Conservation (phyloP, 2,888 invertebrate species). For the Eurois occulta region DNA sequence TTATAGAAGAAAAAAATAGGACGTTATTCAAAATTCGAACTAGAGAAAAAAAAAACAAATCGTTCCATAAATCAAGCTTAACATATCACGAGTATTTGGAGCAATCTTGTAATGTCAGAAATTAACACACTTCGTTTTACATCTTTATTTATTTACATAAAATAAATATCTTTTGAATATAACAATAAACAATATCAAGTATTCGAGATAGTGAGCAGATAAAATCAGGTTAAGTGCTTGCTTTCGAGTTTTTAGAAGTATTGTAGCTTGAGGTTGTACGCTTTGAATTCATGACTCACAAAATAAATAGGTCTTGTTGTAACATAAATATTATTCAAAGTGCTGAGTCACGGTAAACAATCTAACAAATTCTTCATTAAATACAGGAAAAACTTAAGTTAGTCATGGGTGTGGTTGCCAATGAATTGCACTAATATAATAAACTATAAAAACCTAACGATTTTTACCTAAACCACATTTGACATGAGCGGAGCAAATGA, state of each 20-base stretch:
- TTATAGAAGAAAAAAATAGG: not conserved
- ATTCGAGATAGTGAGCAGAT: slow-evolving; percentile 31
- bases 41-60: not conserved
- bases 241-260: slow-evolving; percentile 30
- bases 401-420: slow-evolving; percentile 34
- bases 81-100: slow-evolving; percentile 25
- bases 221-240: slow-evolving; percentile 50
- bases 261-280: slow-evolving; percentile 26
- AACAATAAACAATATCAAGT: slow-evolving; percentile 49
- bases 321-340: slow-evolving; percentile 31
- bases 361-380: slow-evolving; percentile 20
- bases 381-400: slow-evolving; percentile 32
- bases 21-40: slow-evolving; percentile 18
- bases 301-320: slow-evolving; percentile 31
- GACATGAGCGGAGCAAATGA: slow-evolving; percentile 13
- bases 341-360: slow-evolving; percentile 53
- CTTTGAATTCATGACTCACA: slow-evolving; percentile 47
- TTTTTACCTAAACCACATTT: slow-evolving; percentile 32
- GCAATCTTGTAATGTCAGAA: slow-evolving; percentile 22
- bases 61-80: slow-evolving; percentile 19
- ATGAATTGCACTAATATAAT: slow-evolving; percentile 17
- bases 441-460: slow-evolving; percentile 8
- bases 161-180: slow-evolving; percentile 27
- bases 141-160: slow-evolving; percentile 24
- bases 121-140: slow-evolving; percentile 33